Evolutionary conservation across 2,888 invertebrate genomes (phyloP).

Genomic region (Phania funesta): DNA sequence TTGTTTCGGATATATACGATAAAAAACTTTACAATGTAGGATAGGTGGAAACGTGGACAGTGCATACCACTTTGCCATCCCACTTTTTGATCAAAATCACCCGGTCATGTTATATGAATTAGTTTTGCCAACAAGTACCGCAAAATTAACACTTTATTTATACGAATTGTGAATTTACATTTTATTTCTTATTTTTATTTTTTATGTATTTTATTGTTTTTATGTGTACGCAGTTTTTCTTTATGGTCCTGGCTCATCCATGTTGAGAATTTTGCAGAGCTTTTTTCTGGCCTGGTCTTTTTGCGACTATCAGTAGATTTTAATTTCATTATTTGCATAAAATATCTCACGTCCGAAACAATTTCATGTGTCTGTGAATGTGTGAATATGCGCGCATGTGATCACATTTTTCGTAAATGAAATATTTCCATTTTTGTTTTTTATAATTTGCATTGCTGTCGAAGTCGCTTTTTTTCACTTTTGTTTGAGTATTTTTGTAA

Average conservation of each 20-base stretch:
- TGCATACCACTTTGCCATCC: not conserved
- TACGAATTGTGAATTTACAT: constrained; percentile 22
- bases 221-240: constrained; percentile 43
- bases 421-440: not conserved
- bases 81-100: not conserved
- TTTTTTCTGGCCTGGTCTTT: constrained; percentile 7
- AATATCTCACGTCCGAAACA: constrained; percentile 61
- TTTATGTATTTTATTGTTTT: constrained; percentile 30
- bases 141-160: constrained; percentile 64
- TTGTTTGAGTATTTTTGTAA: constrained; percentile 33
- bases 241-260: constrained; percentile 43
- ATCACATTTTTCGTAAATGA: constrained; percentile 41
- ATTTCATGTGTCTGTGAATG: not conserved
- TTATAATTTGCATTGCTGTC: constrained; percentile 40
- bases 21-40: too few relatives aligned
- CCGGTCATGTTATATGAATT: not conserved
- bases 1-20: too few relatives aligned
- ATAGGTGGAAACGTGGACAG: too few relatives aligned
- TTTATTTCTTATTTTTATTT: not conserved
- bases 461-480: constrained; percentile 11
- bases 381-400: not conserved
- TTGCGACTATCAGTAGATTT: constrained; percentile 53
- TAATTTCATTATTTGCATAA: constrained; percentile 68
- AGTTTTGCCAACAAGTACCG: not conserved
- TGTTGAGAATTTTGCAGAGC: constrained; percentile 19